Evolutionary conservation across 2,797 vertebrate genomes (phyloP), one percentile per base, ranked within the genome.

Genomic region (Sphaeramia orbicularis): DNA sequence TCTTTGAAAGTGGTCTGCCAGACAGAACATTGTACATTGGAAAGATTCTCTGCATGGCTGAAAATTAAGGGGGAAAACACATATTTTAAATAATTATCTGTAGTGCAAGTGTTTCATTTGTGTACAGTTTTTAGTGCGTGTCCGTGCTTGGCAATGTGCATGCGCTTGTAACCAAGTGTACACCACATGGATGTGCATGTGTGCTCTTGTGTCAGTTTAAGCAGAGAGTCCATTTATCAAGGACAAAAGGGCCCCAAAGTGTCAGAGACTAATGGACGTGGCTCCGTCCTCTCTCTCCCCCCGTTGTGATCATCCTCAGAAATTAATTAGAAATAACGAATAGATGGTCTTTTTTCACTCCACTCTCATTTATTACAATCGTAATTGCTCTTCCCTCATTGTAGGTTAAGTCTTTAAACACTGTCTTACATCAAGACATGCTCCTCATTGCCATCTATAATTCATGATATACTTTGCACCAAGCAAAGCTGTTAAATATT

Each of bases 401-500:
- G 91, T 93, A 93, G 92, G 92, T 94, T 94, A 93, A 94, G 93
- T 94, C 93, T 93, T 95, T 94, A 94, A 95, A 94, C 90, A 92
- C 86, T 89, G 91, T 93, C 91, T 92, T 93, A 94, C 93, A 93
- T 93, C 91, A 92, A 90, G 93, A 94, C 93, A 89, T 78, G 88
- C 92, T 93, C 90, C 91, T 95, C 89, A 86, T 81, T 74, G 80
- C 83, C 84, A 95, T 95, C 86, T 94, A 95, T 95, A 93, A 94
- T 95, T 95, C 91, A 95, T 94, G 91, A 93, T 94, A 94, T 93
- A 94, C 93, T 95, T 94, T 95, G 92, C 91, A 94, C 92, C 90
- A 94, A 93, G 92, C 92, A 94, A 94, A 95, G 92, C 93, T 95
- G 92, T 95, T 95, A 94, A 95, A 95, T 94, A 95, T 95, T 94